Evolutionary conservation across 2,113 vertebrate genomes (phyloP), one percentile per base, ranked within the genome.

Genomic region (Siphamia tubifer): DNA sequence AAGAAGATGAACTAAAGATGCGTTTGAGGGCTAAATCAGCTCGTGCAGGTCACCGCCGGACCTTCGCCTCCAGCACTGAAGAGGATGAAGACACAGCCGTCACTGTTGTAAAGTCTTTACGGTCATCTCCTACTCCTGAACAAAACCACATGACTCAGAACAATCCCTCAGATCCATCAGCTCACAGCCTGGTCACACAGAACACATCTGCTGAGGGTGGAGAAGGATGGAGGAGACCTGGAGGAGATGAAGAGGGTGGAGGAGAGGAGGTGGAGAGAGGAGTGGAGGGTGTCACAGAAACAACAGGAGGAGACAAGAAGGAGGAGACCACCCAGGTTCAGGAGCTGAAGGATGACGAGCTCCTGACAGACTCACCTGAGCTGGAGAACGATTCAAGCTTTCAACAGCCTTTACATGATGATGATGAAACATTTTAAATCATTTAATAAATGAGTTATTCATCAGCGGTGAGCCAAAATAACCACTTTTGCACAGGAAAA

Each of bases 1-100:
- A 72, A 58, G 90, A 95, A 85, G 85, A 94, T 1, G 77, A 94
- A 77, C 72, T 90, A 31, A 93, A 87, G 56, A 87, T 75, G 44
- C 90, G 51, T 13, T 79, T 93, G 52, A 67, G 84, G 68, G 53
- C 67, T 53, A 90, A 85, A 68, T 90, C 92, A 0, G 88, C 91
- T 1, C 77, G 65, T 4, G 76, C 79, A 4, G 86, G 79, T 28
- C 36, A 23, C 16, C n/a, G n/a, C 40, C 40, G 0, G 7, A 57
- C 35, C 20, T 34, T 13, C 2, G 44, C 45, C 53, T 68, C n/a
- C 23, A 28, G 12, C 1, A 24, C 47, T 0, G 31, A 39, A 20
- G 68, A 48, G 8, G 72, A 47, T 0, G 27, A 39, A 8, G 74
- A 79, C 3, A 2, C 16, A 0, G 13, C 30, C 7, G 8, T 45